Base-by-base conservation (phyloP, 2,888 invertebrate species). In the Desoria tigrina region DNA sequence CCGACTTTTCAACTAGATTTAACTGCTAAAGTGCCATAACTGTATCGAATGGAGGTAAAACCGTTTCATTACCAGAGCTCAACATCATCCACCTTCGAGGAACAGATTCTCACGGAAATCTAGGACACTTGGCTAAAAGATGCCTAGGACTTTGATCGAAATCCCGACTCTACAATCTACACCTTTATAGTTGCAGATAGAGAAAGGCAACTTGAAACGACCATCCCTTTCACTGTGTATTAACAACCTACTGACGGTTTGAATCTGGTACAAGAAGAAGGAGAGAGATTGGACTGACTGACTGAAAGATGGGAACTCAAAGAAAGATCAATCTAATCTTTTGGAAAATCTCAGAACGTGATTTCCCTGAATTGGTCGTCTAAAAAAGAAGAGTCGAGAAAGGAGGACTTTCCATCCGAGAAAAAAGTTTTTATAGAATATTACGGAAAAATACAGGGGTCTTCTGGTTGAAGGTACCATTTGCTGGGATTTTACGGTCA, bases 301-400 rank as follows among this genome's bases (percentile, higher is more conserved):
- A 18, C 37, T 57, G 56, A 57, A 57, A 57, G 56, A 57, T 39
- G 56, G 39, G 42, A 57, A 59, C 58, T 51, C 61, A 59, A 58
- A 39, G 58, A 69, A 69, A 66, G 69, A 69, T 69, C 69, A 66
- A 69, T 69, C 69, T 69, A 69, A 69, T 69, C 69, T 69, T 69
- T 66, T 66, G 69, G 66, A 69, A 69, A 69, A 69, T 69, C 66
- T 66, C 61, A 57, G 63, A 69, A 66, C 69, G 69, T 69, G 69
- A 65, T 69, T 69, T 63, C 63, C 66, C 57, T 63, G 69, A 69
- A 57, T 57, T 57, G 56, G 56, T 32, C 45, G 16, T 45, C 45
- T n/a, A 45, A 21, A 18, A 23, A 24, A 57, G 42, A 21, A 42
- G 56, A 57, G 42, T 57, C 37, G 4, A 37, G 42, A 16, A 18